phyloP scores from a whole-genome alignment of 2,113 vertebrate species.

The Tympanuchus pallidicinctus region DNA sequence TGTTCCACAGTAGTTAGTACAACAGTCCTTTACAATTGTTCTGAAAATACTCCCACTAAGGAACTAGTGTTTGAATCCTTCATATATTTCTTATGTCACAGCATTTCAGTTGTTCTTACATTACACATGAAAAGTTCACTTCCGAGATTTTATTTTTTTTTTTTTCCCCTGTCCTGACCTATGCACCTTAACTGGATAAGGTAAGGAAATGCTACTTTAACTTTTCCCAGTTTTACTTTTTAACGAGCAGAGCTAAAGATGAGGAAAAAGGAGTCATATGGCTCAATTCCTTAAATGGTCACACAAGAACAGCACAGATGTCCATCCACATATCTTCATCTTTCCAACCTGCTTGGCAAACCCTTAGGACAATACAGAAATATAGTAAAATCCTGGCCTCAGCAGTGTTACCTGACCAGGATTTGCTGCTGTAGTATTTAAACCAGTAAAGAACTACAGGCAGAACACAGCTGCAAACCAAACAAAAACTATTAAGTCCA shows the following conservation, averaged over 20 bases:
- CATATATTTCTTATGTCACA: not conserved
- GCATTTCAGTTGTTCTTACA: not conserved
- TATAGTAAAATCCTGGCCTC: not conserved
- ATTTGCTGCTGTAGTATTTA: not conserved
- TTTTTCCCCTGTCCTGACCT: not conserved
- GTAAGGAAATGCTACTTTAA: not conserved
- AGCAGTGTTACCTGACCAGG: not conserved
- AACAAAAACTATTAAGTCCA: slow-evolving; percentile 51
- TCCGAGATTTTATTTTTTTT: not conserved
- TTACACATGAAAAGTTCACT: not conserved
- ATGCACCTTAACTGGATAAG: fast-evolving
- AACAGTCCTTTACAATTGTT: not conserved
- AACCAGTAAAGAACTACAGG: slow-evolving; percentile 22
- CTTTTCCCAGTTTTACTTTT: not conserved
- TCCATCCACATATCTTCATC: not conserved
- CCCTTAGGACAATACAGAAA: not conserved
- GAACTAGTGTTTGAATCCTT: not conserved
- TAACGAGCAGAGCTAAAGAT: not conserved
- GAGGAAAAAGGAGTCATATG: not conserved
- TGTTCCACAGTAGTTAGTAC: not conserved
- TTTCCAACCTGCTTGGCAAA: not conserved
- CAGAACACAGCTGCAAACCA: slow-evolving; percentile 39
- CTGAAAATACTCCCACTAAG: not conserved
- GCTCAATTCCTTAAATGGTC: slow-evolving; percentile 10
- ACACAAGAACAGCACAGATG: not conserved